These are phyloP conservation scores for Heliconius sara DNA, from an alignment of 2,888 invertebrate genomes.

Conservation along the genomic window DNA sequence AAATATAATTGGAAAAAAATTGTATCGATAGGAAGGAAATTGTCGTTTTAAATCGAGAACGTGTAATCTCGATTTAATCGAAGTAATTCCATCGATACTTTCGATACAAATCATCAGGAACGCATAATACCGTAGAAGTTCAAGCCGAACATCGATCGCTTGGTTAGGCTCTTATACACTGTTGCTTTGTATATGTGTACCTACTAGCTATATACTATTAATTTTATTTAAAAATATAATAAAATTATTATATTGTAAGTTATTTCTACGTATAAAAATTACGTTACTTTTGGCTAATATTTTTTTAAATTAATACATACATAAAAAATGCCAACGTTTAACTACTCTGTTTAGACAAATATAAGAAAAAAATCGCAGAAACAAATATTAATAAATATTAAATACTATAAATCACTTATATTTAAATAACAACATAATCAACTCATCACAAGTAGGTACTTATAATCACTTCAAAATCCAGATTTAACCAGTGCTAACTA, in stretches of 20 bases:
- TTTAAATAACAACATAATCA: neutral
- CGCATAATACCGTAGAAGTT: constrained; percentile 62
- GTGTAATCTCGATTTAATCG: constrained; percentile 38
- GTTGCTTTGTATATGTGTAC: neutral
- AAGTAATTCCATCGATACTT: constrained; percentile 61
- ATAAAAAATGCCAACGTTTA: too few species aligned
- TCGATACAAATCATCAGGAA: constrained; percentile 66
- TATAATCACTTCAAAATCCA: constrained; percentile 2
- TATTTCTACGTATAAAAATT: neutral
- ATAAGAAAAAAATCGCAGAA: too few species aligned
- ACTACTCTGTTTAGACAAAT: too few species aligned
- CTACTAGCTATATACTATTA: neutral
- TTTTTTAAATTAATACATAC: too few species aligned
- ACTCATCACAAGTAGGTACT: neutral
- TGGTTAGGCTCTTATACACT: constrained; percentile 59
- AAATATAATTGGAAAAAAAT: neutral
- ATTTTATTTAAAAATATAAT: neutral
- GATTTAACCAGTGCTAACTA: neutral
- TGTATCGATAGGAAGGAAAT: constrained; percentile 2
- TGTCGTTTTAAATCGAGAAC: constrained; percentile 30
- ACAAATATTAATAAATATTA: too few species aligned
- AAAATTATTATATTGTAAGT: neutral
- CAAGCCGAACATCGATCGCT: constrained; percentile 64
- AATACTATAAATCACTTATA: neutral
- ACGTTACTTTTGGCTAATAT: too few species aligned